A percentile compares a stretch with the other conserved stretches of the same genome.
phyloP scores from a whole-genome alignment of 2,797 vertebrate genomes.

The Thamnophis elegans region DNA sequence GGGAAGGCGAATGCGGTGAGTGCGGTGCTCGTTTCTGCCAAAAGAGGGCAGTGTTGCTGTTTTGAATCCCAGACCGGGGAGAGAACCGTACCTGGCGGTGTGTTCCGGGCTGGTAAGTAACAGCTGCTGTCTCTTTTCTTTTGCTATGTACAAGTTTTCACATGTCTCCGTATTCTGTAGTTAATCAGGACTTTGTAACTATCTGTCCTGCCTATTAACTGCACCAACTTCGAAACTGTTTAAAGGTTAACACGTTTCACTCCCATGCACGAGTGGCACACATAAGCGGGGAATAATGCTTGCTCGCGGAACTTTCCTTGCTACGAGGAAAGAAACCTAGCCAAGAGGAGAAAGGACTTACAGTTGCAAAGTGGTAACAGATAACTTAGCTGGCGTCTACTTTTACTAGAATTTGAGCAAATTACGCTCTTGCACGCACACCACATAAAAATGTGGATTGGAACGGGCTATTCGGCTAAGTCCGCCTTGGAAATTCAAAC shows the following conservation, averaged over 20 bases:
- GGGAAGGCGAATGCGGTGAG: slow-evolving; percentile 46
- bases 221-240: slow-evolving; percentile 72
- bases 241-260: slow-evolving; percentile 73
- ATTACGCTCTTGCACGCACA: background rate
- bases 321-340: slow-evolving; percentile 23
- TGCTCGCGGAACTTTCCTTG: slow-evolving; percentile 36
- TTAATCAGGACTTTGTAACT: slow-evolving; percentile 73
- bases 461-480: background rate
- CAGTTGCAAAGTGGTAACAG: slow-evolving; percentile 42
- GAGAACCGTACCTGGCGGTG: slow-evolving; percentile 27
- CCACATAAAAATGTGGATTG: background rate
- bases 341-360: slow-evolving; percentile 39
- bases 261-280: slow-evolving; percentile 64
- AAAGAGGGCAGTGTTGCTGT: slow-evolving; percentile 77
- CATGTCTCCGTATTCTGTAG: slow-evolving; percentile 64
- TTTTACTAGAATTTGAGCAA: slow-evolving; percentile 32
- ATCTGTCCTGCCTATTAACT: slow-evolving; percentile 70
- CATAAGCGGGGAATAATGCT: slow-evolving; percentile 46
- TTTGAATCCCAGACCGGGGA: slow-evolving; percentile 47
- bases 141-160: slow-evolving; percentile 64
- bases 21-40: slow-evolving; percentile 57
- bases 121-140: slow-evolving; percentile 55
- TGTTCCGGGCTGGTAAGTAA: slow-evolving; percentile 51
- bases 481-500: background rate
- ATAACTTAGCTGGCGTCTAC: slow-evolving; percentile 26